These are phyloP conservation scores for Hyperoplus lanceolatus DNA, from an alignment of 2,797 vertebrate genomes.

Conservation along the genomic window DNA sequence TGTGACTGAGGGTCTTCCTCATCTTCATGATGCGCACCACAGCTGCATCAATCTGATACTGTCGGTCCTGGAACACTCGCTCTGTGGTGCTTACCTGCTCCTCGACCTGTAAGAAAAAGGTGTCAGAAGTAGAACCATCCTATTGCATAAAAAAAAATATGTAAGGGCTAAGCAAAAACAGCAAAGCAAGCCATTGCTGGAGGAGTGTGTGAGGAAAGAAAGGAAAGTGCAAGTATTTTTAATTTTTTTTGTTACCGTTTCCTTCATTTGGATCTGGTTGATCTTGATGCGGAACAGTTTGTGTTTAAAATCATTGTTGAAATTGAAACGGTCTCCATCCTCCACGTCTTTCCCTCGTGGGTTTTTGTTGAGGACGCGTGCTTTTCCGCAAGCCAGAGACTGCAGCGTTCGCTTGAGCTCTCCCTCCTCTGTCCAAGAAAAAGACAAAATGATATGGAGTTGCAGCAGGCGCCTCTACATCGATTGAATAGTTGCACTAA, in stretches of 20 bases:
- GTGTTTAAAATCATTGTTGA: slow-evolving; percentile 98
- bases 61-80: slow-evolving; percentile 94
- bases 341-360: slow-evolving; percentile 98
- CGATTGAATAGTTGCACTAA: neutral
- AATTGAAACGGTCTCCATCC: slow-evolving; percentile 98
- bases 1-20: slow-evolving; percentile 95
- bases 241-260: slow-evolving; percentile 89
- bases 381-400: slow-evolving; percentile 97
- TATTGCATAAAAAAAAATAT: neutral
- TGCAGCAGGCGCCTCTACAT: neutral
- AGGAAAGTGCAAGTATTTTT: neutral
- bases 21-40: slow-evolving; percentile 97
- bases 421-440: slow-evolving; percentile 89
- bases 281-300: slow-evolving; percentile 99
- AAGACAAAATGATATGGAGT: slow-evolving; percentile 18
- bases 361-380: slow-evolving; percentile 95
- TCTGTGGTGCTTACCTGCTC: slow-evolving; percentile 96
- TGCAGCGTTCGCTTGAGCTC: slow-evolving; percentile 96
- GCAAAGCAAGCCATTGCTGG: neutral
- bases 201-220: neutral
- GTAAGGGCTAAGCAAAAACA: neutral
- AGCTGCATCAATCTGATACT: slow-evolving; percentile 96
- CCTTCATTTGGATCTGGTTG: slow-evolving; percentile 99
- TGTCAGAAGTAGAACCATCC: neutral
- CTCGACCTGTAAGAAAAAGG: slow-evolving; percentile 85